These are phyloP conservation scores for Ambastaia sidthimunki DNA, from an alignment of 2,797 vertebrate genomes.

Conservation along the genomic window DNA sequence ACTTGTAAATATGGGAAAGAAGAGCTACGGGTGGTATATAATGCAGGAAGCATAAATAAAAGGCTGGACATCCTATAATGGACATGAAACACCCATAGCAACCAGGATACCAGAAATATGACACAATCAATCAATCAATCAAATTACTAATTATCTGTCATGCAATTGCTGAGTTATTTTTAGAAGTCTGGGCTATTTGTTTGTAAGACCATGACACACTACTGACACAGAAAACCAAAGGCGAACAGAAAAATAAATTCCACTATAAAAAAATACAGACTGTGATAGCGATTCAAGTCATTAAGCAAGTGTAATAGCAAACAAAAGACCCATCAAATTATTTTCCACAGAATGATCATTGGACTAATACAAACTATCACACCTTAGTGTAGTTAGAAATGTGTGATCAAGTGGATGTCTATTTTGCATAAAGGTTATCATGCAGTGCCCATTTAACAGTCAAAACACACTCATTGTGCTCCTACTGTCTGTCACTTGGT, in stretches of 20 bases:
- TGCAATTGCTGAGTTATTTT: no score
- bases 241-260: background rate
- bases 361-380: background rate
- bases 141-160: no score
- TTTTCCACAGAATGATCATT: constrained; percentile 6
- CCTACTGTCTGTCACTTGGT: constrained; percentile 37
- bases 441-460: constrained; percentile 41
- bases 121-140: no score
- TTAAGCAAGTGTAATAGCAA: background rate
- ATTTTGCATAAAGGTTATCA: constrained; percentile 28
- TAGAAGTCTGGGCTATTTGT: no score
- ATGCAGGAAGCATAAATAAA: background rate
- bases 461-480: constrained; percentile 39
- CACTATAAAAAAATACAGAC: background rate
- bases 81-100: background rate
- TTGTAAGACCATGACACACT: no score
- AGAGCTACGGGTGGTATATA: constrained; percentile 3
- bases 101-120: constrained; percentile 1
- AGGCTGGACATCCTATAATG: background rate
- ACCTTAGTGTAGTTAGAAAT: background rate
- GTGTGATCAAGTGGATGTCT: background rate
- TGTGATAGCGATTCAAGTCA: background rate
- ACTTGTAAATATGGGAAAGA: constrained; percentile 17
- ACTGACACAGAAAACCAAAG: no score
- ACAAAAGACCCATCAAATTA: background rate